Conservation (phyloP, 2,888 invertebrate genomes). For the Drosophila putrida region DNA sequence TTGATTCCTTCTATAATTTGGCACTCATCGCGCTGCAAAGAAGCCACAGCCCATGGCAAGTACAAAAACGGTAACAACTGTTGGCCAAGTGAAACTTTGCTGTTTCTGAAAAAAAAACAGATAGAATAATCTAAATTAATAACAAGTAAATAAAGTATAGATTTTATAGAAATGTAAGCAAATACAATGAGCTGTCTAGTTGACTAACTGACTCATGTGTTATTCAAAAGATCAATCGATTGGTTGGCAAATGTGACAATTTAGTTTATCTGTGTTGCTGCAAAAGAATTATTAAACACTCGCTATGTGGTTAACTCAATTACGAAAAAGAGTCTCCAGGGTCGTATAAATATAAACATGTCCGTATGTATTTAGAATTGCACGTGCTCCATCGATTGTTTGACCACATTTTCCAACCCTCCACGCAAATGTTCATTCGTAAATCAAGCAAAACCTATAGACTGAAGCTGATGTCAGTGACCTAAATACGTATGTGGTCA, state of each 20-base stretch:
- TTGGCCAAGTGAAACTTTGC: constrained; percentile 85
- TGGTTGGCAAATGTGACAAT: too few species aligned
- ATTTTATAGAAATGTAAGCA: neutral
- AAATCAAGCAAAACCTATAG: constrained; percentile 49
- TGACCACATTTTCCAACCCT: constrained; percentile 14
- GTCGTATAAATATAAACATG: constrained; percentile 40
- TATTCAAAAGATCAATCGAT: neutral
- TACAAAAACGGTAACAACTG: constrained; percentile 85
- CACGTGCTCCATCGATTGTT: constrained; percentile 41
- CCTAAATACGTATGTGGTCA: constrained; percentile 51
- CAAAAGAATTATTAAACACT: neutral
- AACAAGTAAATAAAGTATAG: neutral
- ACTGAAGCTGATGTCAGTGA: constrained; percentile 42
- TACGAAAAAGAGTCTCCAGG: constrained; percentile 36
- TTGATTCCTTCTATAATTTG: constrained; percentile 1
- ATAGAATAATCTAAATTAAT: constrained; percentile 4
- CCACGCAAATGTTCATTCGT: constrained; percentile 13
- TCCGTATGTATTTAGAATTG: neutral
- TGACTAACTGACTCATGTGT: constrained; percentile 5
- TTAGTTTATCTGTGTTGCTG: neutral
- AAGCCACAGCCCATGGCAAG: constrained; percentile 85
- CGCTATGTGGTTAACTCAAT: constrained; percentile 1
- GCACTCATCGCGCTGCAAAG: constrained; percentile 85
- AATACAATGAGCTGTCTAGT: constrained; percentile 3
- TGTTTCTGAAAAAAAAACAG: constrained; percentile 80